Evolutionary conservation across 2,888 invertebrate species (phyloP), one percentile per base, ranked within the genome.

Genomic region (Xestobium rufovillosum): DNA sequence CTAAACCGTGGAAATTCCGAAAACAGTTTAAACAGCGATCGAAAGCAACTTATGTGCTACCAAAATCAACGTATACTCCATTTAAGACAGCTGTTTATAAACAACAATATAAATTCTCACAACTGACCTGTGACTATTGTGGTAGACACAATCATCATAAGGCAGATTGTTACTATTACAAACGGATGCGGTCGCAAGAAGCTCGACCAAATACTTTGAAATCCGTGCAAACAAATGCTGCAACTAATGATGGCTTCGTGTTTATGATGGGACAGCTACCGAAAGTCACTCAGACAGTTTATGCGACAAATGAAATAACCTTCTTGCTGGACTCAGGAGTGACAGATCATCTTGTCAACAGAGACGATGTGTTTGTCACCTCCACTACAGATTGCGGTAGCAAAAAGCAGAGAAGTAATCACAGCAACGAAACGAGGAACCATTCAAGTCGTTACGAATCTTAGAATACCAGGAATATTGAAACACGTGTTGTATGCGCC

Each of bases 81-180:
- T n/a, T n/a, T n/a, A n/a, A n/a, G n/a, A n/a, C n/a, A n/a, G n/a
- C n/a, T n/a, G n/a, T n/a, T n/a, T n/a, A n/a, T n/a, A n/a, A n/a
- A n/a, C n/a, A n/a, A n/a, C n/a, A n/a, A n/a, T n/a, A n/a, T n/a
- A n/a, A n/a, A n/a, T n/a, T n/a, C n/a, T 31, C 23, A 3, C 17
- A 40, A 16, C 26, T 36, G 12, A 55, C 53, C 36, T 56, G 57
- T 44, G 36, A 53, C 44, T 47, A 53, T 32, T 61, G 58, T 45
- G 56, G 56, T 1, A 48, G 53, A 14, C 42, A 30, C 35, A 54
- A 55, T 3, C 57, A 61, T 38, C 26, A 48, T 2, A 55, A 54
- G 34, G 56, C 47, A 14, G 45, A 57, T 10, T 59, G 57, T 36
- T 50, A 42, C 41, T 45, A 50, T 38, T 48, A 39, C 28, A 51